Evolutionary conservation across 2,113 vertebrate genomes (phyloP).

Genomic region (Caloenas nicobarica): DNA sequence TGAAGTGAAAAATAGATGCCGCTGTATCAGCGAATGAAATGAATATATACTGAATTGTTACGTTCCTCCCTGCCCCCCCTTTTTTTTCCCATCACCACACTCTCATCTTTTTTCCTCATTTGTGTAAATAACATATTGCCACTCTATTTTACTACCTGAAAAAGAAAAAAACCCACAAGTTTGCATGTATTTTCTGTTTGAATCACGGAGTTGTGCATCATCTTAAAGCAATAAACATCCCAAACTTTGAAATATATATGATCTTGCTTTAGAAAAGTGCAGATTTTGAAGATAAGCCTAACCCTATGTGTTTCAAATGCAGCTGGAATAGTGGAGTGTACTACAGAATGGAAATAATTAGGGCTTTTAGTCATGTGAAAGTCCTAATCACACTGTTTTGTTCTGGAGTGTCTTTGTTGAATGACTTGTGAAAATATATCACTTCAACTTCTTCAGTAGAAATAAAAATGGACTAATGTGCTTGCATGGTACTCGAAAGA

Average conservation of each 20-base stretch:
- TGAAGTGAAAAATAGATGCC: not conserved
- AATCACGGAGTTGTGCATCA: not conserved
- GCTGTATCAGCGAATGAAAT: not conserved
- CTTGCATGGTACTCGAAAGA: not conserved
- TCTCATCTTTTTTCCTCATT: not conserved
- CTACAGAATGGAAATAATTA: not conserved
- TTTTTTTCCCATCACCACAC: not conserved
- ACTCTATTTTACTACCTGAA: not conserved
- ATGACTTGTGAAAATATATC: not conserved
- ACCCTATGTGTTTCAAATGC: not conserved
- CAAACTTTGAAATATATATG: not conserved
- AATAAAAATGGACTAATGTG: rapidly evolving
- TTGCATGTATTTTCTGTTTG: not conserved
- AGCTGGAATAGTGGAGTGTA: not conserved
- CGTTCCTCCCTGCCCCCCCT: rapidly evolving
- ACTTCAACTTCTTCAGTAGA: not conserved
- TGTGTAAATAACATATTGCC: not conserved
- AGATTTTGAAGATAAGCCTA: not conserved
- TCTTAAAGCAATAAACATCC: not conserved
- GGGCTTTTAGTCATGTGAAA: not conserved
- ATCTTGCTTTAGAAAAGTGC: not conserved
- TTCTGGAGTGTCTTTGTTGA: not conserved
- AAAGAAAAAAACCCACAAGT: not conserved
- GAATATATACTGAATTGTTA: not conserved
- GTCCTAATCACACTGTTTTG: not conserved